Conservation (phyloP, 2,888 invertebrate species). For the Hylaea fasciaria region DNA sequence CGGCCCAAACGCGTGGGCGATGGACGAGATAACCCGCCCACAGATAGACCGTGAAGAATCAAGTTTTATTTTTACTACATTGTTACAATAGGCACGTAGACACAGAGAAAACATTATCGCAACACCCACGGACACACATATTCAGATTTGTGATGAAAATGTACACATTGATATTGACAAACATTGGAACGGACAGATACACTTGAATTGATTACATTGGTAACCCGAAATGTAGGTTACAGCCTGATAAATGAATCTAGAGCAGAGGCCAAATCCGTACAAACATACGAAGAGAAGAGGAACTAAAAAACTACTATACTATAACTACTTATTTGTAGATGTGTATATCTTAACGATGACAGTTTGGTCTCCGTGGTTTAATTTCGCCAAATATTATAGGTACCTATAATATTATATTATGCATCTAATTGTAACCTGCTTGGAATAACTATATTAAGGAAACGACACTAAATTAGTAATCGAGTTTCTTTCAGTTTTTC, state of each 20-base stretch:
- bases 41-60: slow-evolving; percentile 48
- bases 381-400: background rate
- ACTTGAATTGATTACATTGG: slow-evolving; percentile 27
- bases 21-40: slow-evolving; percentile 51
- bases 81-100: slow-evolving; percentile 37
- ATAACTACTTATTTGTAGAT: too few relatives aligned
- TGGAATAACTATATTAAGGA: background rate
- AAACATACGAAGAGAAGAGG: too few relatives aligned
- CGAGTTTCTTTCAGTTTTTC: background rate
- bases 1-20: slow-evolving; percentile 52
- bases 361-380: too few relatives aligned
- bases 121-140: slow-evolving; percentile 31
- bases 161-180: slow-evolving; percentile 29
- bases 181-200: slow-evolving; percentile 26
- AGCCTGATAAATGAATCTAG: background rate
- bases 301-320: too few relatives aligned
- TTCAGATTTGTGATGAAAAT: slow-evolving; percentile 30
- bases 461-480: background rate
- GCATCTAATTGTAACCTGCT: background rate
- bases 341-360: too few relatives aligned
- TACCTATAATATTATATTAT: background rate
- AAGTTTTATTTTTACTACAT: slow-evolving; percentile 44
- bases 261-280: too few relatives aligned
- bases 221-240: slow-evolving; percentile 11
- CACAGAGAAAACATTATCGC: slow-evolving; percentile 34